phyloP scores from a whole-genome alignment of 1,140 invertebrate species.

The Conus betulinus region DNA sequence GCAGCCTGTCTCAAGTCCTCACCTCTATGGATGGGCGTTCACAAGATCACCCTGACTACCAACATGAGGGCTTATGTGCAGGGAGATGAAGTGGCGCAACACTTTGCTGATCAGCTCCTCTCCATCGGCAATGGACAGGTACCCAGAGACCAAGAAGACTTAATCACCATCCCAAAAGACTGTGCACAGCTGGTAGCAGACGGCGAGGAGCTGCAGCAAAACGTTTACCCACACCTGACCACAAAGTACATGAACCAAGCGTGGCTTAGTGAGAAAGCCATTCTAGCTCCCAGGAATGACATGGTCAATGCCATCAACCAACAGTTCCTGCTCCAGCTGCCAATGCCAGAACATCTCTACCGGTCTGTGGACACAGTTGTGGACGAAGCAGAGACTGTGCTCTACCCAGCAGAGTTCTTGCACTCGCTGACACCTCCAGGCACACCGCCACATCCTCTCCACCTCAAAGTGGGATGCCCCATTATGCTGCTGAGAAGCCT shows the following conservation, averaged over 20 bases:
- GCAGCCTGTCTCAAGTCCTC: constrained; percentile 59
- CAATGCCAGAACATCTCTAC: not conserved
- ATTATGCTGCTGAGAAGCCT: constrained; percentile 75
- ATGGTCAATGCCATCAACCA: not conserved
- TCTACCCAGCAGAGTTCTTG: constrained; percentile 70
- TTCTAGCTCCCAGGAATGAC: not conserved
- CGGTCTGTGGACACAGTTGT: constrained; percentile 42
- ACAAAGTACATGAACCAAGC: not conserved
- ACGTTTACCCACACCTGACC: not conserved
- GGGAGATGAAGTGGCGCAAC: not conserved
- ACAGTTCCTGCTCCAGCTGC: too few relatives aligned
- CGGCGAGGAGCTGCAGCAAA: not conserved
- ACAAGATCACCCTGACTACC: constrained; percentile 27
- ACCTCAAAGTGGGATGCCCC: constrained; percentile 68
- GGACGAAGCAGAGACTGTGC: constrained; percentile 49
- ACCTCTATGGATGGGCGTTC: constrained; percentile 53
- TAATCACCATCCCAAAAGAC: not conserved
- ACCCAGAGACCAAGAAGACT: not conserved
- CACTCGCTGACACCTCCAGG: constrained; percentile 69
- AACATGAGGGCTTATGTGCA: constrained; percentile 3
- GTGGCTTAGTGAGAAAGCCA: not conserved
- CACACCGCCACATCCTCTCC: constrained; percentile 71
- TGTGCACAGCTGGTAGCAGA: not conserved
- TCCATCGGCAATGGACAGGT: not conserved
- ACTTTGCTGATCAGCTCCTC: not conserved